Evolutionary conservation across 1,140 invertebrate genomes (phyloP).

Genomic region (Zaprionus africanus): DNA sequence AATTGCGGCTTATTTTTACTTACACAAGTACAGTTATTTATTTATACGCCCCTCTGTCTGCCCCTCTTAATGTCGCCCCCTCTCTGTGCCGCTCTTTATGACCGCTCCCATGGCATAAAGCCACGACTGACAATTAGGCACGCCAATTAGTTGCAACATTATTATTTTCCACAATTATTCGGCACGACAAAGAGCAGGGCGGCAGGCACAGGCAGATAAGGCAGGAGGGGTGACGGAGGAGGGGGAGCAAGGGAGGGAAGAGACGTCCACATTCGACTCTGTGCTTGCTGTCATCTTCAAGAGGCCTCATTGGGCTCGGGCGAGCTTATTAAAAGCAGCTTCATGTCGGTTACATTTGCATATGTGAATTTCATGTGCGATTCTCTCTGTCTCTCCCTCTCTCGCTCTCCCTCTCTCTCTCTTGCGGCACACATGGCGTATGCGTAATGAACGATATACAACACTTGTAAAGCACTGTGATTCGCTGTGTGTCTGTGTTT

Average conservation of each 20-base stretch:
- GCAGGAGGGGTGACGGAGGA: not conserved
- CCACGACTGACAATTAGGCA: slow-evolving; percentile 57
- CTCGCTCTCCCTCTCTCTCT: not conserved
- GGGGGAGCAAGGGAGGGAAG: not conserved
- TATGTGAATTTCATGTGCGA: slow-evolving; percentile 35
- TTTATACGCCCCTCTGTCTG: slow-evolving; percentile 13
- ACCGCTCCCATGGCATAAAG: slow-evolving; percentile 2
- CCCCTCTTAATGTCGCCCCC: not conserved
- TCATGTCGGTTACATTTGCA: slow-evolving; percentile 51
- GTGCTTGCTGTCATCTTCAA: not conserved
- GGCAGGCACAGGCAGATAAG: not conserved
- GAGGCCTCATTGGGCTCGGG: not conserved
- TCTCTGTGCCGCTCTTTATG: slow-evolving; percentile 8
- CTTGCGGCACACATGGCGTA: slow-evolving; percentile 11
- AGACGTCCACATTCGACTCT: not conserved
- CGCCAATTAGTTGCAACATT: slow-evolving; percentile 69
- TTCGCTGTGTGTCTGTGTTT: slow-evolving; percentile 35
- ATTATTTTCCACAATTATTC: slow-evolving; percentile 61
- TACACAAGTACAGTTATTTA: slow-evolving; percentile 35
- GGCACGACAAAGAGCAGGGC: slow-evolving; percentile 7
- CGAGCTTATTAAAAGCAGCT: slow-evolving; percentile 60
- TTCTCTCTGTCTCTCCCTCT: not conserved
- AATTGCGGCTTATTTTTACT: slow-evolving; percentile 37
- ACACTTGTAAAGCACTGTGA: slow-evolving; percentile 45
- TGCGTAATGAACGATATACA: slow-evolving; percentile 18